phyloP scores from a whole-genome alignment of 1,140 invertebrate species.

The Drosophila bipectinata region DNA sequence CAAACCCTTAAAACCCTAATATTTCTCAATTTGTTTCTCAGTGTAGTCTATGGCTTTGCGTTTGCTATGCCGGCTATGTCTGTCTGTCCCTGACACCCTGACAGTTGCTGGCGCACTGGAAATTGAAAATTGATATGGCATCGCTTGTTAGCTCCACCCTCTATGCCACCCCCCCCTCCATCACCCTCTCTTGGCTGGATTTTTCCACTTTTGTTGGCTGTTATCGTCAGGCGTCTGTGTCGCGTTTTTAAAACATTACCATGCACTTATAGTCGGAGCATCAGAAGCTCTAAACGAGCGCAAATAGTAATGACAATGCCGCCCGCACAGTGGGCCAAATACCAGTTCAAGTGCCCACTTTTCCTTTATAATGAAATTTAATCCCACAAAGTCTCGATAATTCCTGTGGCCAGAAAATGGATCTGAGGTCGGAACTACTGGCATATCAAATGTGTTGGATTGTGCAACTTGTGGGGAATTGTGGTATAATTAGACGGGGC shows the following conservation, averaged over 20 bases:
- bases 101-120: constrained; percentile 57
- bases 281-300: constrained; percentile 67
- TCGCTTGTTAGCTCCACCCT: constrained; percentile 35
- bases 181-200: background rate
- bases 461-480: background rate
- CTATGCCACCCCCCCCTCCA: background rate
- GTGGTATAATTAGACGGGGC: background rate
- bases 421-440: background rate
- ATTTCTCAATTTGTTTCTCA: background rate
- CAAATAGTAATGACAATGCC: constrained; percentile 76
- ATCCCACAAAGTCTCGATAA: background rate
- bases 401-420: background rate
- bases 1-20: too few relatives aligned
- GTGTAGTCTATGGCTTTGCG: constrained; percentile 19
- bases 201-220: constrained; percentile 24
- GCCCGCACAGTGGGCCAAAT: constrained; percentile 53
- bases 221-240: constrained; percentile 53
- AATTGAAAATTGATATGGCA: constrained; percentile 79
- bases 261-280: constrained; percentile 60
- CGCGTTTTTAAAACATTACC: constrained; percentile 74
- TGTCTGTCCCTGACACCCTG: constrained; percentile 41
- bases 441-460: constrained; percentile 7
- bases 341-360: constrained; percentile 21
- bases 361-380: constrained; percentile 13
- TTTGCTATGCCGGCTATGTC: constrained; percentile 8